Evolutionary conservation across 2,888 invertebrate genomes (phyloP), one percentile per base, ranked within the genome.

Genomic region (Hydrotaea diabolus): DNA sequence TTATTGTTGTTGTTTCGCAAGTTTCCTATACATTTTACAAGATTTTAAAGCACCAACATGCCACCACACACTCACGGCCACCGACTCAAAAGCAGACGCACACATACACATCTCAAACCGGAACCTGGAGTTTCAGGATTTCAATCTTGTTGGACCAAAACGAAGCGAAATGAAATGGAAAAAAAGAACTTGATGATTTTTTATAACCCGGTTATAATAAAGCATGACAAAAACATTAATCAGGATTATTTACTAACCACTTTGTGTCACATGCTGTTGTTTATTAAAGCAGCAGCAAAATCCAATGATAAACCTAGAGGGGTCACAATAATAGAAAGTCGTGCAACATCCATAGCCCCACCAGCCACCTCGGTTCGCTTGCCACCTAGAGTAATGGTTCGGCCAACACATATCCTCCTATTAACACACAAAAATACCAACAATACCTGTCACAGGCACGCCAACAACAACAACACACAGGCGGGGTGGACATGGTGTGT

Each of bases 181-280:
- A 21, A 31, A 72, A 80, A 75, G 74, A 80, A 77, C 13, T 75
- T 59, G 66, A 82, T 82, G 74, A 80, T 81, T 79, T 86, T 85
- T 85, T 83, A 80, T 80, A 75, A 59, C 53, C 72, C 83, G 77
- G 77, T 85, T 83, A 77, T 85, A 84, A 83, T 81, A 83, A 83
- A 81, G 75, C 84, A 86, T 85, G 84, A 86, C 86, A 84, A 84
- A 86, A 84, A 85, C 86, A 86, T 86, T 86, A 86, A 86, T 86
- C 86, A 86, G 84, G 74, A 86, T 86, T 86, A 86, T 85, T 85
- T 85, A 83, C 85, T 83, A 80, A 81, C 84, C 84, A 80, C 77
- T 82, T 80, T 82, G 64, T 83, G 79, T 78, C 80, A 85, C 57
- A 82, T 81, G 72, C 59, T 83, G 71, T 55, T 55, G 57, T 62